Percentiles rank a stretch among this genome's conserved stretches.
Conservation (phyloP, 1,140 invertebrate genomes). For the Caenorhabditis tropicalis region DNA sequence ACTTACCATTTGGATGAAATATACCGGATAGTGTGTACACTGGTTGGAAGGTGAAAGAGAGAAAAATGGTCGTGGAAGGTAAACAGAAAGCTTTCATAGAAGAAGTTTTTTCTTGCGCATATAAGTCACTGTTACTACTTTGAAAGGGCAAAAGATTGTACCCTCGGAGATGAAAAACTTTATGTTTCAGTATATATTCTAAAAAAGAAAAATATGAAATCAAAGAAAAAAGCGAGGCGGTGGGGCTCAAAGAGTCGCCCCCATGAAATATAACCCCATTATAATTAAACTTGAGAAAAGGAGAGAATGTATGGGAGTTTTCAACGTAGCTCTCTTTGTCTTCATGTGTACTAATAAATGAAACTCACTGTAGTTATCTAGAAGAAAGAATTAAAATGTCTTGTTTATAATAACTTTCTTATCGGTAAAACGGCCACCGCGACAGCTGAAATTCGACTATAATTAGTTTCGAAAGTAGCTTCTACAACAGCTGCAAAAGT, state of each 20-base stretch:
- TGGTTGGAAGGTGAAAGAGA: background rate
- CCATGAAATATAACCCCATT: constrained; percentile 36
- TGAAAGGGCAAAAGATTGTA: background rate
- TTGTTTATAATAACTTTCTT: too few species aligned
- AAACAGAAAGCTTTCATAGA: constrained; percentile 31
- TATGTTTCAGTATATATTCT: background rate
- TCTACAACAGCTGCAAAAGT: background rate
- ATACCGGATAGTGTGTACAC: background rate
- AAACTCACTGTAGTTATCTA: background rate
- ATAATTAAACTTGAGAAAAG: constrained; percentile 24
- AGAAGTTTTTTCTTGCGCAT: constrained; percentile 16
- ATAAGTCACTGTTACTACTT: background rate
- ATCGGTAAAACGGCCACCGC: too few species aligned
- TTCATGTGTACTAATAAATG: background rate
- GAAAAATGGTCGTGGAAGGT: constrained; percentile 18
- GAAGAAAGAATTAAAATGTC: too few species aligned
- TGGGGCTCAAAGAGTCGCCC: background rate
- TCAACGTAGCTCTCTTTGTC: background rate
- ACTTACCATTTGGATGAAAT: constrained; percentile 11
- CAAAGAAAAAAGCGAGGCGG: background rate
- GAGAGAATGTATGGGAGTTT: background rate
- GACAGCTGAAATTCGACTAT: too few species aligned
- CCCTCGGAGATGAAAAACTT: background rate
- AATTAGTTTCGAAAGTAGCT: too few species aligned
- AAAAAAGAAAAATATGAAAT: background rate